Base-by-base conservation (phyloP, 2,888 invertebrate species). In the Plebejus argus region DNA sequence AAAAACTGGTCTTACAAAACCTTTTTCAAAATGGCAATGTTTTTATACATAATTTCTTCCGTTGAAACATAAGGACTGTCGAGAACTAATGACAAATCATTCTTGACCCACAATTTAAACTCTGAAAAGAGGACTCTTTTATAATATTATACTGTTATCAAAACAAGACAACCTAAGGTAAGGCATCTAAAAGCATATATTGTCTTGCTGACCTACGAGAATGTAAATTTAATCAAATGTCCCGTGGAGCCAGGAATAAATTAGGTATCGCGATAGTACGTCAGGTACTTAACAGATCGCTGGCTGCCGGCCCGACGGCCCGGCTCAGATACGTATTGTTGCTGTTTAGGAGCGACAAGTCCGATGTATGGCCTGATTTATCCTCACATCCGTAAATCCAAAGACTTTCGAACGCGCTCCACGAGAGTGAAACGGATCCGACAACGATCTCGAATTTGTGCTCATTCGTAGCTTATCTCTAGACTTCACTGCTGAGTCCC, bases 331-430 rank as follows among this genome's bases (percentile, higher is more conserved):
- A 76, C 70, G 77, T 77, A 77, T 76, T 77, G 78, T 77, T 77
- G 49, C 78, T 76, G 75, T 75, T 78, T 78, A 76, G 80, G 66
- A 77, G 66, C 78, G 70, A 66, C 78, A 77, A 77, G 75, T 75
- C 86, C 84, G 88, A 88, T 84, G 84, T 85, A 82, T 81, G 82
- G 83, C 83, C 83, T 88, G 90, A 90, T 90, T 89, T 90, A 90
- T 90, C 85, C 84, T 84, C 85, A 89, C 87, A 87, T 88, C 90
- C 88, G 85, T 84, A 74, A 78, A 66, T 66, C 77, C 71, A 74
- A 66, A 76, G 77, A 70, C 76, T 61, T 75, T 75, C 77, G 70
- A 81, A 84, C 83, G 80, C 80, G 82, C 80, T 81, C 81, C 75
- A 79, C 76, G 61, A 77, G 76, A 80, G 79, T 79, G 77, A 78